Evolutionary conservation across 2,888 invertebrate genomes (phyloP), one percentile per base, ranked within the genome.

Genomic region (Dicyrtomina minuta): DNA sequence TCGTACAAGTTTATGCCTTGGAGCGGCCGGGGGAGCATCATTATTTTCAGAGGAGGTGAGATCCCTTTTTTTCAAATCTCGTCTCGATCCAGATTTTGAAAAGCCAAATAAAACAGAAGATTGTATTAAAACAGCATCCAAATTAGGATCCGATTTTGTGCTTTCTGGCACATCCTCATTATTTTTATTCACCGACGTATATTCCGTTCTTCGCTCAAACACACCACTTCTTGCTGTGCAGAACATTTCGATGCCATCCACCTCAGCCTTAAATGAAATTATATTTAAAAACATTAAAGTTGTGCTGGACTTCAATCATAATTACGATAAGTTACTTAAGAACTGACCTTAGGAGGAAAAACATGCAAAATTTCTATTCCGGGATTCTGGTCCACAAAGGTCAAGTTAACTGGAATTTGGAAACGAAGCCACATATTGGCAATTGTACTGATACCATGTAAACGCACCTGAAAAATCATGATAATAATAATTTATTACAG

Each of bases 331-430:
- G 22, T 51, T n/a, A 20, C 20, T 10, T 51, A 10, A 3, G 22
- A 49, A 24, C 41, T 26, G n/a, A 67, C 67, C 51, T 55, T 43
- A 1, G 62, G 51, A 17, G 55, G n/a, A 13, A 27, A 53, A 44
- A 68, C 62, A 20, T 62, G 61, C 8, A 58, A 26, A 6, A 68
- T n/a, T 44, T 62, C 43, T 33, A 8, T 8, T 8, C 33, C 8
- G 3, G 4, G 33, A 33, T 33, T 33, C 33, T 5, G 4, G 33
- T 33, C 33, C n/a, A n/a, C n/a, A n/a, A n/a, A 24, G 2, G 46
- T 66, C 27, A 73, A 39, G 27, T 66, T 72, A 0, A 71, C 71
- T 12, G 75, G 75, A 27, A 75, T 49, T 17, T 68, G 43, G n/a
- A 75, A 71, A 2, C 60, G 22, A 12, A 66, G 64, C 26, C 24